These are phyloP conservation scores for Petrophora chlorosata DNA, from an alignment of 2,888 invertebrate species.

Conservation along the genomic window DNA sequence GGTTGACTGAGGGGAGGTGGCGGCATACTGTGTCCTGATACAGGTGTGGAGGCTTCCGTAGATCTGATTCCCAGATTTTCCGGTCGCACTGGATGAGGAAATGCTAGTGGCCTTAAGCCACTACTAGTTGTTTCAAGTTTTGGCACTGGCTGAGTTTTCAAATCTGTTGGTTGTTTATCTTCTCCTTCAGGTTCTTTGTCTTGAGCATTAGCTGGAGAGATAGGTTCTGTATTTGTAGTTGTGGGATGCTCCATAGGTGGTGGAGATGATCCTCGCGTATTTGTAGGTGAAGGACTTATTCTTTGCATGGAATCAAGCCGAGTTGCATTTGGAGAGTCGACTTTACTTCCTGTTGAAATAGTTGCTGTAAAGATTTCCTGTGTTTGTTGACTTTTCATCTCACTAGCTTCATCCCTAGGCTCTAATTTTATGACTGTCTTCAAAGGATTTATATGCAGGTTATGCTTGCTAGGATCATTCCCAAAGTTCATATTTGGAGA, in stretches of 20 bases:
- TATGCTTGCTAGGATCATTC: slow-evolving; percentile 73
- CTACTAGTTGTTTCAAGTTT: slow-evolving; percentile 62
- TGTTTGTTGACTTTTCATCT: slow-evolving; percentile 75
- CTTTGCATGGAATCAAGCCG: slow-evolving; percentile 71
- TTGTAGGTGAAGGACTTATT: slow-evolving; percentile 76
- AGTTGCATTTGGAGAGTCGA: slow-evolving; percentile 73
- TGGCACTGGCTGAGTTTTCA: slow-evolving; percentile 68
- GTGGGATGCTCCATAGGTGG: slow-evolving; percentile 74
- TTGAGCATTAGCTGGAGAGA: slow-evolving; percentile 74
- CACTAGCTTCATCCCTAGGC: slow-evolving; percentile 75
- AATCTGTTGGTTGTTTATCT: slow-evolving; percentile 76
- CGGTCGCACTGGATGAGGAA: slow-evolving; percentile 67
- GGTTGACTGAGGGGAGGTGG: slow-evolving; percentile 80
- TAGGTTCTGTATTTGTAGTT: slow-evolving; percentile 69
- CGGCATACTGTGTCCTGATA: slow-evolving; percentile 70
- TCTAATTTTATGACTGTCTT: slow-evolving; percentile 81
- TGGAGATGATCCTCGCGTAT: slow-evolving; percentile 67
- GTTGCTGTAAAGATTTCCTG: slow-evolving; percentile 81
- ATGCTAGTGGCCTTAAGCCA: slow-evolving; percentile 62
- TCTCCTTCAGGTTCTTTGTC: slow-evolving; percentile 74
- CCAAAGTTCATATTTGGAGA: slow-evolving; percentile 68
- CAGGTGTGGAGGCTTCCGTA: slow-evolving; percentile 64
- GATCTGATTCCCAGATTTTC: slow-evolving; percentile 72
- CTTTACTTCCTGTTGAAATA: slow-evolving; percentile 70
- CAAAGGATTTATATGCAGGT: slow-evolving; percentile 72